Conservation (phyloP, 2,113 vertebrate genomes). For the Halichoeres trimaculatus region DNA sequence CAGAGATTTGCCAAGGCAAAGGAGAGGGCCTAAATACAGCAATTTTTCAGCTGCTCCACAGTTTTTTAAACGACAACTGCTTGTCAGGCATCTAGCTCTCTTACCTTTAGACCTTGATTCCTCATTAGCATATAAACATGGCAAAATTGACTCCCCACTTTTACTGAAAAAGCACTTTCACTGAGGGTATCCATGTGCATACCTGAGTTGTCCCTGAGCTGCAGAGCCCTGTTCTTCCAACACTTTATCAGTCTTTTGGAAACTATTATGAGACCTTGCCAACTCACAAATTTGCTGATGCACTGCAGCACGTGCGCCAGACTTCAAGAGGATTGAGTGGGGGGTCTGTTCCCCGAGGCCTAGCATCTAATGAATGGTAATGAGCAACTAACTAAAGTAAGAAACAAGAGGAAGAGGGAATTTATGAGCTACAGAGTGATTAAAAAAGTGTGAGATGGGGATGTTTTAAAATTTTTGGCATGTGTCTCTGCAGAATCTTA, state of each 20-base stretch:
- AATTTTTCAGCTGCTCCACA: neutral
- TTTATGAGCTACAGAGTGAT: neutral
- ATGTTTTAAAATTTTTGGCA: neutral
- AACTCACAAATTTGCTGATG: conserved; percentile 59
- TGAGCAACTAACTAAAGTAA: conserved; percentile 16
- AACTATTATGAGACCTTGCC: conserved; percentile 49
- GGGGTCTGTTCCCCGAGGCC: conserved; percentile 26
- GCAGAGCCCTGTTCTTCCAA: conserved; percentile 14
- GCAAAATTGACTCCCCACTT: neutral
- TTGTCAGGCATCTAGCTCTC: neutral
- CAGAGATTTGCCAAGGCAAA: neutral
- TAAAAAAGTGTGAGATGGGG: neutral
- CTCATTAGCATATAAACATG: neutral
- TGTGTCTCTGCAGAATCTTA: neutral
- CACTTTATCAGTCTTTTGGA: conserved; percentile 48
- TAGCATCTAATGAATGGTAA: conserved; percentile 27
- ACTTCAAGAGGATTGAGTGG: conserved; percentile 22
- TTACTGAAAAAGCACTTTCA: conserved; percentile 1
- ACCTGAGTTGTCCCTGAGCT: conserved; percentile 9
- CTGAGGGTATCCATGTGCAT: neutral
- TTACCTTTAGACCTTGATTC: neutral
- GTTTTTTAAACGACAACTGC: neutral
- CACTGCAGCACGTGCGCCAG: conserved; percentile 7
- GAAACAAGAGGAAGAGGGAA: neutral
- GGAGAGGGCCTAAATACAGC: neutral